Conservation (phyloP, 2,888 invertebrate species). For the Yponomeuta sedellus region DNA sequence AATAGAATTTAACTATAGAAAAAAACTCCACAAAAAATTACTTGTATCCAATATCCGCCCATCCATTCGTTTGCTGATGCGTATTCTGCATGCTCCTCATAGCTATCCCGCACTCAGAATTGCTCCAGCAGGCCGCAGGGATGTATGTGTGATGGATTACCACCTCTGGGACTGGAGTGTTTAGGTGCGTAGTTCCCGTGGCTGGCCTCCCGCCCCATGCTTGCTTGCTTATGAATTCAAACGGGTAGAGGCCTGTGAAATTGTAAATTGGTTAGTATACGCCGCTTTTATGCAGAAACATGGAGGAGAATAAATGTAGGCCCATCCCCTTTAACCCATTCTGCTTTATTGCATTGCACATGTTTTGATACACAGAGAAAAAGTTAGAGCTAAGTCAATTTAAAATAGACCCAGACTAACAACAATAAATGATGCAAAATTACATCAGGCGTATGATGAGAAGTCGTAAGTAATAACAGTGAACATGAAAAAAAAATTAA, state of each 20-base stretch:
- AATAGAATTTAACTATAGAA: too few relatives aligned
- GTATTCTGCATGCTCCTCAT: slow-evolving; percentile 80
- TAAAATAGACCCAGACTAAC: neutral
- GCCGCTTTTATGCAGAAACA: neutral
- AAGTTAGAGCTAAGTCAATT: neutral
- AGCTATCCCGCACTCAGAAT: slow-evolving; percentile 66
- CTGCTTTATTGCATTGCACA: too few relatives aligned
- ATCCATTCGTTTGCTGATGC: slow-evolving; percentile 76
- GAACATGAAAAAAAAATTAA: too few relatives aligned
- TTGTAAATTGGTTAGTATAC: neutral
- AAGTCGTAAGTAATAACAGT: too few relatives aligned
- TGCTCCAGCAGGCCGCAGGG: slow-evolving; percentile 74
- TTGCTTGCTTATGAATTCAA: slow-evolving; percentile 48
- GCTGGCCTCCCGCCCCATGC: slow-evolving; percentile 79
- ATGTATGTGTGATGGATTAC: slow-evolving; percentile 82
- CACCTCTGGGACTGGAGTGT: slow-evolving; percentile 78
- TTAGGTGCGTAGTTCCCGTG: slow-evolving; percentile 54
- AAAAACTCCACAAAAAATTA: slow-evolving; percentile 26
- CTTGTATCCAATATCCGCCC: slow-evolving; percentile 82
- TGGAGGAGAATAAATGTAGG: too few relatives aligned
- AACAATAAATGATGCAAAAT: too few relatives aligned
- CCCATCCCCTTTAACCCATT: too few relatives aligned
- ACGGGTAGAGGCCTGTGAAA: neutral
- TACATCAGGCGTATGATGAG: too few relatives aligned
- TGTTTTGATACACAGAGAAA: too few relatives aligned